phyloP scores from a whole-genome alignment of 2,113 vertebrate genomes.

The Pycnonotus jocosus region DNA sequence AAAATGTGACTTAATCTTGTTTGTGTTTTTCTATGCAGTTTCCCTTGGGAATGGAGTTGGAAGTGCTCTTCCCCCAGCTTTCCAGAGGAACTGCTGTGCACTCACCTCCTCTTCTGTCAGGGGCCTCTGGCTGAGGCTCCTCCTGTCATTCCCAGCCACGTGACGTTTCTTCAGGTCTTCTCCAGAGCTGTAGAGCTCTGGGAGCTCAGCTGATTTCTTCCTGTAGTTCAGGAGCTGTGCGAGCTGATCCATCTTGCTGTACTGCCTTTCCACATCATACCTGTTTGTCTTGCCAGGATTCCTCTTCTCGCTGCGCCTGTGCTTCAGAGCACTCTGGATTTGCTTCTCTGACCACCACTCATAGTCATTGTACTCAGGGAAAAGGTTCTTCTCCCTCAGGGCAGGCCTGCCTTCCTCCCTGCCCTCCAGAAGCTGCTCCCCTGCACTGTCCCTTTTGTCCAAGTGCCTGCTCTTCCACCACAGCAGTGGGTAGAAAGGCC shows the following conservation, averaged over 20 bases:
- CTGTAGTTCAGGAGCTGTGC: slow-evolving; percentile 82
- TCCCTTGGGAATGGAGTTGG: background rate
- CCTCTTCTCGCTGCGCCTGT: slow-evolving; percentile 34
- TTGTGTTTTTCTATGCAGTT: background rate
- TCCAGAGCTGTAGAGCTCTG: slow-evolving; percentile 70
- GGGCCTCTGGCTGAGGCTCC: slow-evolving; percentile 64
- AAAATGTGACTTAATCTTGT: background rate
- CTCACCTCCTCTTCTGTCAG: slow-evolving; percentile 84
- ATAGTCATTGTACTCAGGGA: slow-evolving; percentile 69
- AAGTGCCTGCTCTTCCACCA: slow-evolving; percentile 73
- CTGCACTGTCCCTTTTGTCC: slow-evolving; percentile 52
- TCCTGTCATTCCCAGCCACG: slow-evolving; percentile 29
- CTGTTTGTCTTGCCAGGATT: background rate
- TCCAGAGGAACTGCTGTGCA: background rate
- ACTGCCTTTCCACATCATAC: slow-evolving; percentile 61
- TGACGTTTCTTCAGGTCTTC: slow-evolving; percentile 53
- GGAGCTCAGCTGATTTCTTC: slow-evolving; percentile 80
- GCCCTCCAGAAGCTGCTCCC: slow-evolving; percentile 44
- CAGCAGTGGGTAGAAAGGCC: slow-evolving; percentile 74
- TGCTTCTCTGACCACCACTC: slow-evolving; percentile 76
- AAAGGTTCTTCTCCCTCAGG: slow-evolving; percentile 47
- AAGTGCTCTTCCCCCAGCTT: background rate
- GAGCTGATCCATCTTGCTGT: slow-evolving; percentile 78
- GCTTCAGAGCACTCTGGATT: slow-evolving; percentile 58
- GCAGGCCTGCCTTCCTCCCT: slow-evolving; percentile 51